Evolutionary conservation across 2,113 vertebrate species (phyloP), one percentile per base, ranked within the genome.

Genomic region (Macroglossus sobrinus): DNA sequence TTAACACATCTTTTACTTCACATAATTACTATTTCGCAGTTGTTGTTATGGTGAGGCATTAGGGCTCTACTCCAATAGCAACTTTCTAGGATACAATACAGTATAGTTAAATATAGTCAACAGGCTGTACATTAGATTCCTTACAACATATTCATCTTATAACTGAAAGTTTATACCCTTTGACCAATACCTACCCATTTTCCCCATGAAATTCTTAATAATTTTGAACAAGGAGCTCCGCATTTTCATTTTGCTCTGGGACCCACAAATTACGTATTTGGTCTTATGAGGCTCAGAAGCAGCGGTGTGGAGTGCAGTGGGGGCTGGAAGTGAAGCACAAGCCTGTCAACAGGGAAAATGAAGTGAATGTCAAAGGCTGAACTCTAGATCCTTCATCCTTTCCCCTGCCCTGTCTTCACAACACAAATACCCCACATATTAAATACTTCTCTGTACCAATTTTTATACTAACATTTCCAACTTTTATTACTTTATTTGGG

Each of bases 401-500:
- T 80, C 26, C 19, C 3, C 18, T 61, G 47, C 22, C 47, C n/a
- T 40, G 5, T n/a, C 61, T 72, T 47, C 61, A 84, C 3, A 95
- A 26, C 47, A 94, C 50, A 55, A 14, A 11, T 45, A 38, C 24
- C 35, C 40, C 47, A 84, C 19, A 43, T 5, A 80, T 45, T 93
- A n/a, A 43, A 84, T 79, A 55, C 15, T 18, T 35, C 64, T 68
- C 30, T 19, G 2, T 2, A 33, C 15, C 21, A 71, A 7, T 86
- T 82, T 74, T 79, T 19, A 61, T 43, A 43, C 45, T 84, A 57
- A 74, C 2, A 6, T 75, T 53, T 28, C 50, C 84, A 86, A 13
- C 28, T 66, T 81, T 15, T 22, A 86, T 96, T 69, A 88, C 28
- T 18, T 78, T 76, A 55, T 61, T 72, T 47, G 15, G 53, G 19